Percentiles rank a stretch among this genome's conserved stretches.
Evolutionary conservation across 2,113 vertebrate genomes (phyloP).

Genomic region (Axis porcinus): DNA sequence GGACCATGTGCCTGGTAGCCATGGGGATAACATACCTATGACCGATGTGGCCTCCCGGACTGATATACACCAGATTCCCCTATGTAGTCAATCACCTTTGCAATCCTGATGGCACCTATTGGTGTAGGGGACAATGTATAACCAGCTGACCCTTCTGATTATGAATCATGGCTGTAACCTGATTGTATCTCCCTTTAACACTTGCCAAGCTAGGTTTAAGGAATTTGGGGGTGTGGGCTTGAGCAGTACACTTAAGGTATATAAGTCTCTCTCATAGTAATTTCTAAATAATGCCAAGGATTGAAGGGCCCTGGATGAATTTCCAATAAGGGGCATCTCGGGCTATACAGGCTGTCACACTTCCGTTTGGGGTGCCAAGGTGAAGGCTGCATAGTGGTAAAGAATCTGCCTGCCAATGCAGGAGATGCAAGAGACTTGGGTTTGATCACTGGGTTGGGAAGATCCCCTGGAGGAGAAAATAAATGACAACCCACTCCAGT

Average conservation of each 20-base stretch:
- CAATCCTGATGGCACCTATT: background rate
- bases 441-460: background rate
- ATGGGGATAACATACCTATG: background rate
- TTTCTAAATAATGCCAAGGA: background rate
- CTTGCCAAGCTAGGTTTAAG: background rate
- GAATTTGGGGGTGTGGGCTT: background rate
- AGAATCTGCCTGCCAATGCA: background rate
- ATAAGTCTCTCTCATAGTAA: background rate
- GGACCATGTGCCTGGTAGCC: background rate
- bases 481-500: background rate
- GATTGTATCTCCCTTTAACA: background rate
- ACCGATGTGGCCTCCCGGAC: fast-evolving
- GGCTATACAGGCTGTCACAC: background rate
- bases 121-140: background rate
- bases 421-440: background rate
- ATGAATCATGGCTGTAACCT: background rate
- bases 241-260: background rate
- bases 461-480: background rate
- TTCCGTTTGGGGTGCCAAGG: background rate
- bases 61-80: background rate
- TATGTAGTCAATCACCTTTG: background rate
- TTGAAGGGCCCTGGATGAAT: background rate
- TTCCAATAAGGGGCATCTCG: background rate
- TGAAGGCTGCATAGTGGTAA: background rate
- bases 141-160: background rate